Percentiles rank a stretch among this genome's conserved stretches.
Evolutionary conservation across 2,888 invertebrate species (phyloP).

Genomic region (Barypeithes pellucidus): DNA sequence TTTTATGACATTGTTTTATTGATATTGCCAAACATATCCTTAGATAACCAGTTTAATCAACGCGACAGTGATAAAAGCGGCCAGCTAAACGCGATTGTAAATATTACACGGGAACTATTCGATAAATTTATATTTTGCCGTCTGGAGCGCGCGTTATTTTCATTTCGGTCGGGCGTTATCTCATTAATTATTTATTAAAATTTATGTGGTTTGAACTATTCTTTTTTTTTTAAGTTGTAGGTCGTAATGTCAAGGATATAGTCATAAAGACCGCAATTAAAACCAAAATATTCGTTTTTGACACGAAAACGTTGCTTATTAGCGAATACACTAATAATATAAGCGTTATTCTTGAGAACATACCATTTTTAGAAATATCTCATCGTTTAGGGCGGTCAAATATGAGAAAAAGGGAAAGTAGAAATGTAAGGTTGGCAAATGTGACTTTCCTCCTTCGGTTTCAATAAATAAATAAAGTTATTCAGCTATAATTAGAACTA

Average conservation of each 20-base stretch:
- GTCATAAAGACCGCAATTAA: slow-evolving; percentile 13
- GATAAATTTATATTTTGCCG: not conserved
- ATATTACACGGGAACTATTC: not conserved
- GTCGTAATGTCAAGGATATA: slow-evolving; percentile 41
- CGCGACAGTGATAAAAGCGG: slow-evolving; percentile 13
- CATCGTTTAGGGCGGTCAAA: no score
- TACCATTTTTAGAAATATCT: no score
- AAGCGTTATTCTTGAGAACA: no score
- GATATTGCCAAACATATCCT: slow-evolving; percentile 7
- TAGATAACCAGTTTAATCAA: slow-evolving; percentile 21
- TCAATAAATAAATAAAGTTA: no score
- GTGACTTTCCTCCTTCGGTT: no score
- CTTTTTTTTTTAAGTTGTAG: slow-evolving; percentile 17
- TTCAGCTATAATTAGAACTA: no score
- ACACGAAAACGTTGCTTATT: not conserved
- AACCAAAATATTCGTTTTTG: slow-evolving; percentile 24
- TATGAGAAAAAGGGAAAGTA: no score
- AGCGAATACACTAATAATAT: not conserved
- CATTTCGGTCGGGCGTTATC: slow-evolving; percentile 9
- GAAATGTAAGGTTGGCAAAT: no score
- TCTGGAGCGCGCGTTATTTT: slow-evolving; percentile 12
- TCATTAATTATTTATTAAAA: slow-evolving; percentile 33
- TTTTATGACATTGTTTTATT: slow-evolving; percentile 9
- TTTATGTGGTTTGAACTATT: slow-evolving; percentile 8
- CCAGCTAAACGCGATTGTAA: slow-evolving; percentile 3